Base-by-base conservation (phyloP, 2,797 vertebrate species). In the Carcharodon carcharias region DNA sequence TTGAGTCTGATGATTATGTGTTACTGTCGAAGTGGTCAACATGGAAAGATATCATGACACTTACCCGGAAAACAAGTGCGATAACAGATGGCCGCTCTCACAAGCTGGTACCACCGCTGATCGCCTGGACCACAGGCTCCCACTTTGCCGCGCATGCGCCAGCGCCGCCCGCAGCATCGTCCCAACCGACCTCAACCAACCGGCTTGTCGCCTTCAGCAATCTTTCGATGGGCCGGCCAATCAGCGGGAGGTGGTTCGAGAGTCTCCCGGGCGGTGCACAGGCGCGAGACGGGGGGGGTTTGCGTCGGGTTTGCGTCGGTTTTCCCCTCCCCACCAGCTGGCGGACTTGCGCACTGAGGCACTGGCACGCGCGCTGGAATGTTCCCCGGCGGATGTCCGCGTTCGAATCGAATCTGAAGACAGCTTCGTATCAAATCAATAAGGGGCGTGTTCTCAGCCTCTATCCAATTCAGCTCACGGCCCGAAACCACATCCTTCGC, bases 161-260 rank as follows among this genome's bases (percentile, higher is more conserved):
- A 95, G 45, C 45, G 12, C 40, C 45, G 45, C 23, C 28, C 94
- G 67, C 69, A 54, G 7, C 94, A 95, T 95, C 26, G 28, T 14
- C 12, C 50, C 45, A 7, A 2, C 2, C 50, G 14, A 1, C 26
- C 50, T 1, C 67, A 0, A 28, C 94, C 94, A 95, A 95, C 21
- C 94, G 8, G 45, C 50, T 6, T 0, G 67, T 18, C 11, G 56
- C 0, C 58, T 7, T 69, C 65, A 6, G 69, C 94, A 3, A 56
- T n/a, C 94, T 95, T 73, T 4, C 67, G 94, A 95, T 95, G 67
- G 16, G 5, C 4, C 50, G 50, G 94, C 94, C 94, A 95, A 95
- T 95, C 93, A 95, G 65, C 63, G 92, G 18, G 12, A 12, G 2
- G 56, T 91, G 56, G 31, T 91, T 16, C 88, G 54, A 61, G 3